Conservation (phyloP, 2,113 vertebrate genomes). For the Eclectus roratus region DNA sequence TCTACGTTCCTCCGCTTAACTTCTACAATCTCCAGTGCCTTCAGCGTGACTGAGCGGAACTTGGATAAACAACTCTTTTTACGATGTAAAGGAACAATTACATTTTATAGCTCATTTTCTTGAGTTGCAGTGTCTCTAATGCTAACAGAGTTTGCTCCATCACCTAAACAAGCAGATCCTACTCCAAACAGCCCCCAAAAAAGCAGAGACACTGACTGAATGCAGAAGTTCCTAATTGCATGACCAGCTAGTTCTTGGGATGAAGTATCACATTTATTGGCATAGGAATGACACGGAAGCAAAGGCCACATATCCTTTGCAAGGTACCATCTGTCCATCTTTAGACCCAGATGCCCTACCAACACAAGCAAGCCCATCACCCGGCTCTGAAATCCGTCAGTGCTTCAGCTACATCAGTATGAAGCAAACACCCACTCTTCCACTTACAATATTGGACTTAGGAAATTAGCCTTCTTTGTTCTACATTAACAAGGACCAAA, state of each 20-base stretch:
- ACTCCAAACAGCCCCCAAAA: neutral
- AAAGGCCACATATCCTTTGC: neutral
- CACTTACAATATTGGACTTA: neutral
- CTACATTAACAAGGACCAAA: neutral
- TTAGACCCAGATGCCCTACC: neutral
- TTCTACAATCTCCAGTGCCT: neutral
- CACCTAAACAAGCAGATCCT: neutral
- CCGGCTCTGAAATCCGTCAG: neutral
- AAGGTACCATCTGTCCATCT: neutral
- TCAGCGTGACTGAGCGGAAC: neutral
- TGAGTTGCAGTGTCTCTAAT: neutral
- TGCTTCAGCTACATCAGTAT: neutral
- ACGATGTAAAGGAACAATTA: neutral
- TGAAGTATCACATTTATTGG: neutral
- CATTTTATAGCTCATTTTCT: neutral
- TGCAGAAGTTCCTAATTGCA: neutral
- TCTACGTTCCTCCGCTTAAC: neutral
- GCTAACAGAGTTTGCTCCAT: neutral
- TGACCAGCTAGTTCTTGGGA: neutral
- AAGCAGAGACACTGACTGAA: neutral
- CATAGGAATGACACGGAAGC: neutral
- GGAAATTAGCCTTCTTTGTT: neutral
- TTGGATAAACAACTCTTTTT: neutral
- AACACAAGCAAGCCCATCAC: neutral
- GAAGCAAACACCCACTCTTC: neutral